phyloP scores from a whole-genome alignment of 2,888 invertebrate genomes.

The Nomada ferruginata region DNA sequence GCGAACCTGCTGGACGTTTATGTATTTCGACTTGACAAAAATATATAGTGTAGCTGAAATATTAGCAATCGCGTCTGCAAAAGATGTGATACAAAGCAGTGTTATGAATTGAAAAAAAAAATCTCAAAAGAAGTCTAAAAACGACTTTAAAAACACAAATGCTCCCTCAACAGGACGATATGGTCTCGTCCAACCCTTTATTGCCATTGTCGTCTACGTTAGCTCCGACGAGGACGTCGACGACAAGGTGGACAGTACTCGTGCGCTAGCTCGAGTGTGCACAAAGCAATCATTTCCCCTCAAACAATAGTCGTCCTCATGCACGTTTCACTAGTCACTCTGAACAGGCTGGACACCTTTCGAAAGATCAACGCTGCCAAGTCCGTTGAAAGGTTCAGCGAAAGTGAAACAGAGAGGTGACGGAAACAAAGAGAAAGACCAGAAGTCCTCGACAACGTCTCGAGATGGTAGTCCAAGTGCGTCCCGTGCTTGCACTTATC shows the following conservation, averaged over 20 bases:
- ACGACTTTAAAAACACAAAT: no score
- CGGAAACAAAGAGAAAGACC: slow-evolving; percentile 51
- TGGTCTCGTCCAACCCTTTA: neutral
- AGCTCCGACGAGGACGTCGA: slow-evolving; percentile 5
- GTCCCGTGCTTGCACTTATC: slow-evolving; percentile 75
- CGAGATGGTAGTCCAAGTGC: slow-evolving; percentile 76
- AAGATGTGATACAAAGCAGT: no score
- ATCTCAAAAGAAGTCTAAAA: no score
- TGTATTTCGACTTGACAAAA: no score
- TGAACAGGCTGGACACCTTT: slow-evolving; percentile 62
- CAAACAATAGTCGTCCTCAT: slow-evolving; percentile 60
- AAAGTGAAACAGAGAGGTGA: slow-evolving; percentile 11
- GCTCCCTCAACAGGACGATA: neutral
- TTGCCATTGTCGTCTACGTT: neutral
- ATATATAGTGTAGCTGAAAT: no score
- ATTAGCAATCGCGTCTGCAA: no score
- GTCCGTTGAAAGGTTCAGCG: slow-evolving; percentile 29
- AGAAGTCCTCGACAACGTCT: slow-evolving; percentile 77
- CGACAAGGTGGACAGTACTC: slow-evolving; percentile 3
- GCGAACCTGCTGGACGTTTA: no score
- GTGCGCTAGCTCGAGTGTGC: slow-evolving; percentile 36
- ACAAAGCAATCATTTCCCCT: slow-evolving; percentile 62
- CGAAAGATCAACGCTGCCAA: slow-evolving; percentile 48
- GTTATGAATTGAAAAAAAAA: no score
- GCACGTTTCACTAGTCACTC: slow-evolving; percentile 63